Base-by-base conservation (phyloP, 1,140 invertebrate species). In the Drosophila ananassae region DNA sequence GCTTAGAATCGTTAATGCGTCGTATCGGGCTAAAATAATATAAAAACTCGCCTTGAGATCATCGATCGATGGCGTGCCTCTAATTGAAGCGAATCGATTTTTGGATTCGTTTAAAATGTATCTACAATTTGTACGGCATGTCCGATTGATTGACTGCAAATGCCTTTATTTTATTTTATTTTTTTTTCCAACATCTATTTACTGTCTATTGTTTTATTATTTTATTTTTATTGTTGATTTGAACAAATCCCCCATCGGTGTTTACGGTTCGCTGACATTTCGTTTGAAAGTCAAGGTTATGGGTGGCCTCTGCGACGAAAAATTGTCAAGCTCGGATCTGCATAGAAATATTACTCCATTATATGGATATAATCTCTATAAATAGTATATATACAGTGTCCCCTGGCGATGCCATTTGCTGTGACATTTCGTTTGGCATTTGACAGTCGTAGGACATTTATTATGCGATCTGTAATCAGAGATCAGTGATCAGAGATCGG, bases 401-500 rank as follows among this genome's bases (percentile, higher is more conserved):
- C 37, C 17, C 48, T 34, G 39, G 28, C 59, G 39, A 56, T 67
- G 78, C 57, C 78, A 77, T 66, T 76, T 50, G 73, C 30, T 24
- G 30, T 82, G 79, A 78, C 79, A 82, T 82, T 82, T 82, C 39
- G 79, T 37, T 37, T 82, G 74, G 55, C 79, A 82, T 82, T 82
- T 82, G 74, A 73, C 79, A 81, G 79, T 83, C 55, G 67, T 75
- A 69, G 69, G 74, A 83, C 74, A 74, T 82, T 82, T 78, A 83
- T 82, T 83, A 82, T 71, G 69, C 79, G 50, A 82, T 77, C 37
- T 56, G 62, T 58, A 28, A 64, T 66, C 59, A 6, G 2, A 17
- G n/a, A 48, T 44, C 39, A 5, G n/a, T 22, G 61, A 28, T 54
- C 61, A 66, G 39, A 30, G 60, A 39, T 32, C 28, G 3, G 25